Conservation (phyloP, 2,113 vertebrate species). For the Struthio camelus region DNA sequence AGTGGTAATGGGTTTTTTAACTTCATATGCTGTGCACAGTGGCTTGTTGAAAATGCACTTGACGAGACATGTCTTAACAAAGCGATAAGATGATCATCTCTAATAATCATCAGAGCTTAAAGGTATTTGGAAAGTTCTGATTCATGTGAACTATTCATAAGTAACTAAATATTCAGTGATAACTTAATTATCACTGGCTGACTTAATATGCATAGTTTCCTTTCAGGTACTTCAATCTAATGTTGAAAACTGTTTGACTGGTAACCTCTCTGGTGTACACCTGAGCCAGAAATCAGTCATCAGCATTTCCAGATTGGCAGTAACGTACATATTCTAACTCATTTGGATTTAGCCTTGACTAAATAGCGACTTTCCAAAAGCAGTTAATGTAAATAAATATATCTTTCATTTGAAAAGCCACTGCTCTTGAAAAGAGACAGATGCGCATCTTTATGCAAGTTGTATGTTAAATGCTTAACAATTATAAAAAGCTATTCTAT, state of each 20-base stretch:
- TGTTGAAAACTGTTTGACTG: not conserved
- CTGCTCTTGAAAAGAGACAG: not conserved
- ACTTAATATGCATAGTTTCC: slow-evolving; percentile 9
- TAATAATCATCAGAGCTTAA: not conserved
- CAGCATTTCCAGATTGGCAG: not conserved
- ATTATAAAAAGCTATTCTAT: not conserved
- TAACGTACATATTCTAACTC: not conserved
- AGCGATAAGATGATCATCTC: not conserved
- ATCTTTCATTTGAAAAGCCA: not conserved
- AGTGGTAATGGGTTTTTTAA: not conserved
- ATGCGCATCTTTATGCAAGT: not conserved
- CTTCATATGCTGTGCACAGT: not conserved
- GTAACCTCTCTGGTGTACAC: not conserved
- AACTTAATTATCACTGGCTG: not conserved
- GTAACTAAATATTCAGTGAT: not conserved
- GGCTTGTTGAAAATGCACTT: not conserved
- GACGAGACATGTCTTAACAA: not conserved
- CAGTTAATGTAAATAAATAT: not conserved
- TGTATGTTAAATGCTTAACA: not conserved
- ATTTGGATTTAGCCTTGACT: not conserved
- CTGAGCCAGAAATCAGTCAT: slow-evolving; percentile 44
- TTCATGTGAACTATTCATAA: not conserved
- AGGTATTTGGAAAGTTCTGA: not conserved
- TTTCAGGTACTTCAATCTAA: not conserved
- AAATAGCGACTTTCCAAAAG: not conserved